Evolutionary conservation across 2,888 invertebrate genomes (phyloP).

Genomic region (Stramonita haemastoma): DNA sequence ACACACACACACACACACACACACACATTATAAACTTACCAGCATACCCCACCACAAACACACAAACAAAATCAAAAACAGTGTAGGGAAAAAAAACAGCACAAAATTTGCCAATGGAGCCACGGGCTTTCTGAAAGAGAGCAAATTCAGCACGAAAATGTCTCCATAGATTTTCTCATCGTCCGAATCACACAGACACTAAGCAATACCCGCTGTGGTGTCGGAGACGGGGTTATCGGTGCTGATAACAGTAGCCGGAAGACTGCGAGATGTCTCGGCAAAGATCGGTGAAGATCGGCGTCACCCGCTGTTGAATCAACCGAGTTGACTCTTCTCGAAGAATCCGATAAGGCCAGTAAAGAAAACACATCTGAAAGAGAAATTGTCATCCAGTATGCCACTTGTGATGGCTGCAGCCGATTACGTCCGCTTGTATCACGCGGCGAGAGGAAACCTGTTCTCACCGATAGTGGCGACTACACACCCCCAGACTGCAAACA

Average conservation of each 20-base stretch:
- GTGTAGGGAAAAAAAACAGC: no score
- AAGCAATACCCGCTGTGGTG: not conserved
- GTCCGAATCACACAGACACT: not conserved
- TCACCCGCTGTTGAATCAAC: constrained; percentile 8
- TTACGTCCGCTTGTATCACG: not conserved
- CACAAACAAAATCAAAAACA: no score
- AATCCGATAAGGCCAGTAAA: not conserved
- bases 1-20: no score
- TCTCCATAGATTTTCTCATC: not conserved
- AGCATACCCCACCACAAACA: no score
- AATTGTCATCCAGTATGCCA: constrained; percentile 1
- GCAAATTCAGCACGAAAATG: not conserved
- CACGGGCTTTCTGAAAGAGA: no score
- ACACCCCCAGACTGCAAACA: no score
- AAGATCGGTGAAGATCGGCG: not conserved
- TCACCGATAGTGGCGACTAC: not conserved
- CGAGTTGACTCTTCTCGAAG: constrained; percentile 15
- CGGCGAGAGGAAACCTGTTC: not conserved
- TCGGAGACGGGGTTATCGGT: constrained; percentile 6
- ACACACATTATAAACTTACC: no score
- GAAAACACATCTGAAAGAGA: constrained; percentile 17
- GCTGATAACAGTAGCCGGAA: not conserved
- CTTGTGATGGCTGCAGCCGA: not conserved
- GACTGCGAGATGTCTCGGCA: not conserved
- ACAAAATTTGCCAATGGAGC: no score